These are phyloP conservation scores for Gari tellinella DNA, from an alignment of 2,888 invertebrate species.

Conservation along the genomic window DNA sequence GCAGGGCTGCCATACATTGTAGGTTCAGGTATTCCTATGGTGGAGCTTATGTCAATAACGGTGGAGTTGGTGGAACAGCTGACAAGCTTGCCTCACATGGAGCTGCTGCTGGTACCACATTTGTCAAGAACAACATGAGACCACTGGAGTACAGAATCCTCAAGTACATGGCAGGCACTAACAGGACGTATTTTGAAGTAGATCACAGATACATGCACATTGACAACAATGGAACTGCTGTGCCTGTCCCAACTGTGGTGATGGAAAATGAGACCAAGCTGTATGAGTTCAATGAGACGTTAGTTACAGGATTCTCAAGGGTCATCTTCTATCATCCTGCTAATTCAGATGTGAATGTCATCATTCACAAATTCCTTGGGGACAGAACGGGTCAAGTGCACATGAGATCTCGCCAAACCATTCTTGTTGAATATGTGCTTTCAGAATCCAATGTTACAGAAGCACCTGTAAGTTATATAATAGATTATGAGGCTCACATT, in stretches of 20 bases:
- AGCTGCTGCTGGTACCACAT: conserved; percentile 75
- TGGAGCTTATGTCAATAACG: conserved; percentile 67
- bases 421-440: conserved; percentile 70
- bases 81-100: conserved; percentile 47
- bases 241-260: conserved; percentile 71
- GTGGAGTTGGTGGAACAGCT: conserved; percentile 59
- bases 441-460: conserved; percentile 73
- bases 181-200: conserved; percentile 72
- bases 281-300: conserved; percentile 74
- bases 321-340: conserved; percentile 68
- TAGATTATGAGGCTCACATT: conserved; percentile 69
- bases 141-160: conserved; percentile 72
- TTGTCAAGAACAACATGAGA: conserved; percentile 73
- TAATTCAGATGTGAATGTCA: conserved; percentile 46
- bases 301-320: conserved; percentile 66
- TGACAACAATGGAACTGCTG: conserved; percentile 67
- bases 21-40: conserved; percentile 71
- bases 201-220: conserved; percentile 70
- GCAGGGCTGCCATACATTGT: conserved; percentile 72
- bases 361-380: conserved; percentile 70
- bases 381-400: conserved; percentile 75
- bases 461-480: conserved; percentile 74
- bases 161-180: conserved; percentile 64
- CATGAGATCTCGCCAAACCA: conserved; percentile 63
- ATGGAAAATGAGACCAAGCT: conserved; percentile 64